Evolutionary conservation across 2,888 invertebrate genomes (phyloP), one percentile per base, ranked within the genome.

Genomic region (Isoperla grammatica): DNA sequence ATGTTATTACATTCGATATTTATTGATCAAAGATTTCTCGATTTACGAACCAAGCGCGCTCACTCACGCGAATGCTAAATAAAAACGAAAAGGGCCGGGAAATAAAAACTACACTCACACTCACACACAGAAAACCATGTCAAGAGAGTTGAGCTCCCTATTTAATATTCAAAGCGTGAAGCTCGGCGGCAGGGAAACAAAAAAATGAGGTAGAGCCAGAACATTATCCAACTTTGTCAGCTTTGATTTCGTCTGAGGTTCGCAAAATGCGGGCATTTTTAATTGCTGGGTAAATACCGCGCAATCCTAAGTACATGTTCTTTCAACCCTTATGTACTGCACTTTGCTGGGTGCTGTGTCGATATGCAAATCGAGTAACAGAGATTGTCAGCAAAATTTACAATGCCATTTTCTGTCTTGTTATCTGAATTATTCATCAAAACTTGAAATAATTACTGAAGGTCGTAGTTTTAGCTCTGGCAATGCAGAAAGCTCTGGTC

Each of bases 21-120:
- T 79, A 79, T 79, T 79, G 79, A 79, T 79, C 53, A 39, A 15
- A 39, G 19, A 17, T 23, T 54, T 53, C 17, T 39, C 46, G 22
- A 61, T 61, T 60, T 60, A 60, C 49, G 53, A 53, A 15, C 46
- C 15, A 6, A 23, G 23, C 15, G 19, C 5, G 29, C 17, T 29
- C 49, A 49, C 49, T 49, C 49, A 49, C 49, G 49, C 49, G 49
- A 49, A 23, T 49, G 35, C 23, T 49, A 35, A 49, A 49, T 49
- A 49, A 29, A 49, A 49, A 49, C 29, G 29, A 40, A 40, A 49
- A 49, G 29, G 29, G 13, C 35, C 22, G 22, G 15, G 49, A 9
- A 49, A 49, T 29, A 49, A 29, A 49, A 40, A 15, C 12, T 13
- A 40, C 40, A 40, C 15, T 13, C 15, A 40, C 40, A 40, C 40